Evolutionary conservation across 2,888 invertebrate genomes (phyloP).

Genomic region (Saturnia pavonia): DNA sequence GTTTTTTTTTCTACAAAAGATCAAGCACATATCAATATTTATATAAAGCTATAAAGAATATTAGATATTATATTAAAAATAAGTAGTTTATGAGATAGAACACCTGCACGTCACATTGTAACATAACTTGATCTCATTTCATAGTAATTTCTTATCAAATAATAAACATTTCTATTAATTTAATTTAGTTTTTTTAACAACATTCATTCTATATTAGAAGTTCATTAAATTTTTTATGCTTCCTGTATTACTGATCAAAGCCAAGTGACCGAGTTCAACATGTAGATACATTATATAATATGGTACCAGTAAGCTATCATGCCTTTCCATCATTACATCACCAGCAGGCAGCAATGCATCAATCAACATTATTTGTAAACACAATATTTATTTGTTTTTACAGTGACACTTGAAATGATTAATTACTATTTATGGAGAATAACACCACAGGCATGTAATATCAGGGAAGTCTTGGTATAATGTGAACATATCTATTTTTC

Average conservation of each 20-base stretch:
- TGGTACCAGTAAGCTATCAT: background rate
- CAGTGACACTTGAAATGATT: background rate
- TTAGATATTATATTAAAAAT: too few relatives aligned
- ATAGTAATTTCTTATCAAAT: background rate
- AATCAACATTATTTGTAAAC: conserved; percentile 9
- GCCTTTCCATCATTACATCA: conserved; percentile 1
- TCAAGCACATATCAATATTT: too few relatives aligned
- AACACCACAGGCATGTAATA: background rate
- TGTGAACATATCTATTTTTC: background rate
- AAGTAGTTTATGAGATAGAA: too few relatives aligned
- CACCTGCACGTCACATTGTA: background rate
- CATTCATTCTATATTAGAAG: background rate
- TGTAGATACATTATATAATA: background rate
- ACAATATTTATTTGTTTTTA: conserved; percentile 3
- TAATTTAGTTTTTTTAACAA: background rate
- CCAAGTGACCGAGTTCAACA: background rate
- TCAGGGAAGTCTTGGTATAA: background rate
- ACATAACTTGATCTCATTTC: background rate
- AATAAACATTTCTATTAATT: background rate
- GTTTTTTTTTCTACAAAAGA: too few relatives aligned
- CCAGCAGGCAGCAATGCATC: background rate
- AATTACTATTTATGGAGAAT: background rate
- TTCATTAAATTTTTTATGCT: background rate
- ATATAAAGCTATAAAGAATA: too few relatives aligned
- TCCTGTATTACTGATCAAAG: background rate